Conservation (phyloP, 2,888 invertebrate genomes). For the Micoletzkya japonica region DNA sequence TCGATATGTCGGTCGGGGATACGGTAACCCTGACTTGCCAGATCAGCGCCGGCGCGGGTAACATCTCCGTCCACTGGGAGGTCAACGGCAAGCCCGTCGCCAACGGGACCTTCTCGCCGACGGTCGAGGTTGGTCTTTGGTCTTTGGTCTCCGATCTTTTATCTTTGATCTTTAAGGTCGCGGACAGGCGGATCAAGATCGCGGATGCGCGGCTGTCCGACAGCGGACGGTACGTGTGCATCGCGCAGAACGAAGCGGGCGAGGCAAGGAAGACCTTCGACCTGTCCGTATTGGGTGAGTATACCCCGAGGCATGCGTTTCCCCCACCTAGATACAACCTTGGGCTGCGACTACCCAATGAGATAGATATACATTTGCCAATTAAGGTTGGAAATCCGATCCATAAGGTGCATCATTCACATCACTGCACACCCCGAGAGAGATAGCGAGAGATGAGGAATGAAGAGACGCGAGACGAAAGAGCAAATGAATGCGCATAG, state of each 20-base stretch:
- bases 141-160: neutral
- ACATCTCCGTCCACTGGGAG: conserved; percentile 42
- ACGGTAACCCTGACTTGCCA: conserved; percentile 65
- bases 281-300: conserved; percentile 71
- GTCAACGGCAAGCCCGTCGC: conserved; percentile 43
- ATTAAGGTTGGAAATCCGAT: too few species aligned
- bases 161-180: conserved; percentile 32
- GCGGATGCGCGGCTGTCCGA: conserved; percentile 64
- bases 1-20: conserved; percentile 61
- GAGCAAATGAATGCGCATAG: too few species aligned
- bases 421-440: too few species aligned
- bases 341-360: too few species aligned
- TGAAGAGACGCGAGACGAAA: too few species aligned
- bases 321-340: too few species aligned
- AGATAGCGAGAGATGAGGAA: too few species aligned
- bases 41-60: conserved; percentile 61
- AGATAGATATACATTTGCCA: too few species aligned
- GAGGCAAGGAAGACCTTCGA: conserved; percentile 68
- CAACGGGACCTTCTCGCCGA: conserved; percentile 32
- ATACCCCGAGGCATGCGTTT: too few species aligned
- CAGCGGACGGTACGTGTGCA: conserved; percentile 71
- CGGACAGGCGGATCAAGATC: conserved; percentile 50
- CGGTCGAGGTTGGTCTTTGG: conserved; percentile 25
- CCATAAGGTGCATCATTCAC: too few species aligned
- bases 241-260: conserved; percentile 70